Evolutionary conservation across 2,797 vertebrate genomes (phyloP).

Genomic region (Myiothlypis chrysogaster): DNA sequence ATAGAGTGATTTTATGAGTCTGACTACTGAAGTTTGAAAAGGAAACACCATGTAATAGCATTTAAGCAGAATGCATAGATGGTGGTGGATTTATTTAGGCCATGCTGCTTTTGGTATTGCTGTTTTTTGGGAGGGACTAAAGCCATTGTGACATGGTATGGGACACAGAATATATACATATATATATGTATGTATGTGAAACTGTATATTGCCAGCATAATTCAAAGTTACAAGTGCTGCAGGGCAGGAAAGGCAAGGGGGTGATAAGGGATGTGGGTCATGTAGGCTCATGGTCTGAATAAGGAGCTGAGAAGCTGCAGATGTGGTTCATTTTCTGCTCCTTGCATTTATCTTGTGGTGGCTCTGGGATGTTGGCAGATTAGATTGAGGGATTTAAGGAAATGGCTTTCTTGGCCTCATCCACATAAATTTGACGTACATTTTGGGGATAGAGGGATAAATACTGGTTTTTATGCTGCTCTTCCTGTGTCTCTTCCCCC

Average conservation of each 20-base stretch:
- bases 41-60: neutral
- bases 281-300: neutral
- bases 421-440: accelerated
- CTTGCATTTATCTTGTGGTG: neutral
- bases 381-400: neutral
- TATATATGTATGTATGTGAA: neutral
- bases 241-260: neutral
- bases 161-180: neutral
- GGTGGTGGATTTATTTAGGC: neutral
- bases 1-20: neutral
- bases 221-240: neutral
- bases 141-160: neutral
- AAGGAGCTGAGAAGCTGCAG: neutral
- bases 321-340: neutral
- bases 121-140: neutral
- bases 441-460: neutral
- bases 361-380: neutral
- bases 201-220: neutral
- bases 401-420: neutral
- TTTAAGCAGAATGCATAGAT: neutral
- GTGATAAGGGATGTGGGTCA: neutral
- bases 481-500: neutral
- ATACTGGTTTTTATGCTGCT: neutral
- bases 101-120: neutral
- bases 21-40: neutral